These are phyloP conservation scores for Trematomus loennbergii DNA, from an alignment of 2,113 vertebrate species.

Conservation along the genomic window DNA sequence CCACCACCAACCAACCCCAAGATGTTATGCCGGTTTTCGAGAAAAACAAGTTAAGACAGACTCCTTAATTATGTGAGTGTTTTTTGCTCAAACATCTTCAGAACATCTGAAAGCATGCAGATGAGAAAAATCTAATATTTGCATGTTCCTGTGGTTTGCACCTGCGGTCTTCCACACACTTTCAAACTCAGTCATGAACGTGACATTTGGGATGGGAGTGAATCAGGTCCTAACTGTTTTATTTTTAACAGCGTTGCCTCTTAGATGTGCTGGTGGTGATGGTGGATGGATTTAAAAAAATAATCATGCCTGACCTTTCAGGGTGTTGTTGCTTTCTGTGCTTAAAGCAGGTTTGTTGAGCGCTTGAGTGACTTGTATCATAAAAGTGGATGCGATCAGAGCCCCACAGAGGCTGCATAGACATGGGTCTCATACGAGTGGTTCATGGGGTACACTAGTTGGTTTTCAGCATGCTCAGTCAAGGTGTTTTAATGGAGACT, in stretches of 20 bases:
- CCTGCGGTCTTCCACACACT: not conserved
- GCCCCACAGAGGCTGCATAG: not conserved
- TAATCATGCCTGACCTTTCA: constrained; percentile 22
- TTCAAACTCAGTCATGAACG: not conserved
- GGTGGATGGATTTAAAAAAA: constrained; percentile 27
- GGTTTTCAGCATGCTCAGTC: constrained; percentile 10
- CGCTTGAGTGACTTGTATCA: constrained; percentile 15
- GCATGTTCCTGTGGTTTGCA: constrained; percentile 1
- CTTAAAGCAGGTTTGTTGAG: not conserved
- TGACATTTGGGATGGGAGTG: not conserved
- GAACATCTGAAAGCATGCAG: not conserved
- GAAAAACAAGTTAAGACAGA: not conserved
- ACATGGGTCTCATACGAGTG: not conserved
- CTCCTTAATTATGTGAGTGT: not conserved
- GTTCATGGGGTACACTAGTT: constrained; percentile 9
- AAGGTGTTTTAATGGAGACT: constrained; percentile 22
- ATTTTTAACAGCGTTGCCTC: not conserved
- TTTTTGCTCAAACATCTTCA: not conserved
- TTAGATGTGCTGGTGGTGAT: not conserved
- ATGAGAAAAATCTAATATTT: not conserved
- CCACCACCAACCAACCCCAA: not conserved
- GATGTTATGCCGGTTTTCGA: not conserved
- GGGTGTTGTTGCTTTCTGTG: not conserved
- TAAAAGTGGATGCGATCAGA: constrained; percentile 4
- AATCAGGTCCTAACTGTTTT: not conserved